A percentile compares a stretch with the other conserved stretches of the same genome.
phyloP scores from a whole-genome alignment of 23 tunicate species.

The Diplosoma virens region DNA sequence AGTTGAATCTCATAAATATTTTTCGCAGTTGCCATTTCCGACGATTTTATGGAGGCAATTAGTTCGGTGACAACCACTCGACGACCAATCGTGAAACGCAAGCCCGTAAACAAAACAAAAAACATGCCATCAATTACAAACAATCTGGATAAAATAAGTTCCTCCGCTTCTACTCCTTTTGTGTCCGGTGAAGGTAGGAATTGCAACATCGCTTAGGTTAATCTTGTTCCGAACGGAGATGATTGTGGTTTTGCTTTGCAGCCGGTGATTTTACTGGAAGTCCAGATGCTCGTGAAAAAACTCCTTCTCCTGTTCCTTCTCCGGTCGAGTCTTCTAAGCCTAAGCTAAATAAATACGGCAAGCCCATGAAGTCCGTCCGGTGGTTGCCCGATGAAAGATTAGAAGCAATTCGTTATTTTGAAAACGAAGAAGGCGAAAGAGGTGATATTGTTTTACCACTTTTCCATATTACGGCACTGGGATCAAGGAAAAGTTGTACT shows the following conservation, averaged over 20 bases:
- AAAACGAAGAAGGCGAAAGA: conserved; percentile 77
- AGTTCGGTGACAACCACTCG: conserved; percentile 52
- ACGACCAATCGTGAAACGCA: conserved; percentile 44
- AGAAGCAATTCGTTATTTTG: conserved; percentile 67
- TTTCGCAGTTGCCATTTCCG: conserved; percentile 70
- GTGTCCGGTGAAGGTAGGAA: conserved; percentile 68
- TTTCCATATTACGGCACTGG: no score
- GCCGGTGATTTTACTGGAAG: conserved; percentile 48
- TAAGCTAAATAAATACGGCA: conserved; percentile 70
- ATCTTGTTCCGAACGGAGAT: background rate
- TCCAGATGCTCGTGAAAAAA: conserved; percentile 3
- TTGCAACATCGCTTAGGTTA: background rate
- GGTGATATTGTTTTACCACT: conserved; percentile 48
- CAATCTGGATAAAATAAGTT: conserved; percentile 13
- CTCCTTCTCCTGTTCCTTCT: conserved; percentile 51
- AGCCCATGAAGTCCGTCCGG: conserved; percentile 81
- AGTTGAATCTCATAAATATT: no score
- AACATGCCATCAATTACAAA: conserved; percentile 4
- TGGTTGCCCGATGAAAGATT: conserved; percentile 51
- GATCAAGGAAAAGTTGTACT: conserved; percentile 3
- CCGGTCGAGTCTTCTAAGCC: conserved; percentile 63
- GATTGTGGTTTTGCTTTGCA: background rate
- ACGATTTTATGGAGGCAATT: conserved; percentile 82
- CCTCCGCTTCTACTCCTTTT: conserved; percentile 17
- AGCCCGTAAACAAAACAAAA: conserved; percentile 41